These are phyloP conservation scores for Montipora cactus DNA, from an alignment of 64 coral and sea anemone genomes.

Conservation along the genomic window DNA sequence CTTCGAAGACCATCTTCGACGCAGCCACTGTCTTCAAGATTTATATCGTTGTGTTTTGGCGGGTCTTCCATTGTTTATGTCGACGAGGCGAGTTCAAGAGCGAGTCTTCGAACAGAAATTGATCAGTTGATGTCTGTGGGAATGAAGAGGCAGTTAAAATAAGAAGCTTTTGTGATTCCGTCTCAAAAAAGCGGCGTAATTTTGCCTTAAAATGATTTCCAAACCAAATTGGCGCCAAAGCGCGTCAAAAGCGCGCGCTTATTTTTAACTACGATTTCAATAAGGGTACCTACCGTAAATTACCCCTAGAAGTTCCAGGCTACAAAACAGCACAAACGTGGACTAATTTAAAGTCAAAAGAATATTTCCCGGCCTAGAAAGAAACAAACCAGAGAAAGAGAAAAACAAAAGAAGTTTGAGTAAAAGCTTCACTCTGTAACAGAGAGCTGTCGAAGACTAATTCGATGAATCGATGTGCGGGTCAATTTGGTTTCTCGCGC, in stretches of 20 bases:
- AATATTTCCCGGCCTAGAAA: background rate
- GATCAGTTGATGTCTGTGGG: background rate
- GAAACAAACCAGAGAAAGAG: background rate
- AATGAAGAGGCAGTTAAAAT: background rate
- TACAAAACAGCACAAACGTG: background rate
- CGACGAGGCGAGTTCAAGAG: background rate
- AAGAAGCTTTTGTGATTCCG: background rate
- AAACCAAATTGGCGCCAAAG: background rate
- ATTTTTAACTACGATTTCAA: background rate
- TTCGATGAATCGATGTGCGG: background rate
- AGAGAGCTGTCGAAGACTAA: background rate
- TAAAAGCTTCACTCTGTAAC: background rate
- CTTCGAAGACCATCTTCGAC: constrained; percentile 22
- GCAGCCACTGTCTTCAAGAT: constrained; percentile 49
- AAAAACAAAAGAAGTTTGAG: background rate
- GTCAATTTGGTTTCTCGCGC: background rate
- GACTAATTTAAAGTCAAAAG: background rate
- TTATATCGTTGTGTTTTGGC: background rate
- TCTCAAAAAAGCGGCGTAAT: background rate
- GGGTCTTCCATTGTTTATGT: constrained; percentile 12
- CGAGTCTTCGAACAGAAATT: background rate
- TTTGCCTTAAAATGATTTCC: too few relatives aligned
- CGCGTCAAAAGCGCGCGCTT: background rate
- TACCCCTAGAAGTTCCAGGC: background rate
- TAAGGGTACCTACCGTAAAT: background rate